Base-by-base conservation (phyloP, 2,113 vertebrate genomes). In the Ophiodon elongatus region DNA sequence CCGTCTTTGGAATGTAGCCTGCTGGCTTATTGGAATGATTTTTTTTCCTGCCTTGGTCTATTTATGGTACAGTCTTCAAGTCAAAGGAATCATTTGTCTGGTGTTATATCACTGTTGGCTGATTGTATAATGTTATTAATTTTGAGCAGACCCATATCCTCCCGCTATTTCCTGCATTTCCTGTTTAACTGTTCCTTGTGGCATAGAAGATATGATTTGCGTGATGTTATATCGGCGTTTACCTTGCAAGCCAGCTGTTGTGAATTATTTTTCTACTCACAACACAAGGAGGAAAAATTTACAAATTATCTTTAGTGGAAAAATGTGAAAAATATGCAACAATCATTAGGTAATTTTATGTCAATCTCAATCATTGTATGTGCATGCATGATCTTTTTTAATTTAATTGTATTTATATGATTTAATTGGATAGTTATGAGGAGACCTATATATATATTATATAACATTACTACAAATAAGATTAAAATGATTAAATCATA, bases 61-160 rank as follows among this genome's bases (percentile, higher is more conserved):
- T 85, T 87, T 77, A 66, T 87, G 57, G 82, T 69, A 87, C 86
- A 52, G 35, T 45, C n/a, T 65, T 45, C 29, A 63, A 73, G 59
- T 86, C 35, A 65, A 79, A 65, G 52, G 73, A 84, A 82, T 76
- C 11, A 31, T 70, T 76, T 82, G 52, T 85, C 41, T 60, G 15
- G 5, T 57, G 81, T 91, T 89, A 81, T 81, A 76, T 90, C 80
- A 92, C 73, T 19, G 31, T 63, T 70, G 79, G 77, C 70, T 68
- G 66, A 84, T 89, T 73, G 66, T 79, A 56, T 83, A 79, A 85
- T 37, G n/a, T 73, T 79, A 79, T 87, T 85, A 77, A 54, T 72
- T 80, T 43, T 45, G 52, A 81, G 69, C 76, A 83, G 86, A 87
- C n/a, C n/a, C 47, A 57, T 35, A 57, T 88, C 85, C 77, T 70